A percentile compares a stretch with the other conserved stretches of the same genome.
phyloP scores from a whole-genome alignment of 2,888 invertebrate species.

The Timandra comae region DNA sequence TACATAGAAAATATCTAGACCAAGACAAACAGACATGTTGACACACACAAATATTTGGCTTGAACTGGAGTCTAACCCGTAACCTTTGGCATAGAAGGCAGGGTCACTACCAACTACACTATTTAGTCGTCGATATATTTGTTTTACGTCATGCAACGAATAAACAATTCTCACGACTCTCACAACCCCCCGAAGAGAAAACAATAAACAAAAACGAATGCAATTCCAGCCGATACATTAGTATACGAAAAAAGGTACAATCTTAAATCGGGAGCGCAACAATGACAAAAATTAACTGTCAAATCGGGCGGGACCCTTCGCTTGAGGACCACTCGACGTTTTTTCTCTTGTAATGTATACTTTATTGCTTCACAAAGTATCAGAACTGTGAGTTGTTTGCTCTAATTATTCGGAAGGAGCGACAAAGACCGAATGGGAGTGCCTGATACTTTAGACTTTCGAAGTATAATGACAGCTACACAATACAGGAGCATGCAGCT shows the following conservation, averaged over 20 bases:
- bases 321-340: slow-evolving; percentile 51
- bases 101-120: too few species aligned
- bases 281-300: slow-evolving; percentile 68
- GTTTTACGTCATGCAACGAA: too few species aligned
- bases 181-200: slow-evolving; percentile 44
- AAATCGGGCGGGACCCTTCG: slow-evolving; percentile 57
- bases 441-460: slow-evolving; percentile 51
- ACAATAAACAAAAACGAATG: slow-evolving; percentile 42
- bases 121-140: too few species aligned
- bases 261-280: slow-evolving; percentile 41
- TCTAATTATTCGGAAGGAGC: slow-evolving; percentile 73
- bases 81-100: too few species aligned
- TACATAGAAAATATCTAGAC: too few species aligned
- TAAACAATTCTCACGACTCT: slow-evolving; percentile 65
- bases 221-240: slow-evolving; percentile 40
- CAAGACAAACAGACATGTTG: too few species aligned
- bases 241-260: slow-evolving; percentile 46
- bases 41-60: too few species aligned
- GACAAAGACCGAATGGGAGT: slow-evolving; percentile 65
- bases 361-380: slow-evolving; percentile 50
- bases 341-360: slow-evolving; percentile 68
- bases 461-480: slow-evolving; percentile 57
- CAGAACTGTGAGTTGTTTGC: slow-evolving; percentile 47
- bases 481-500: slow-evolving; percentile 55
- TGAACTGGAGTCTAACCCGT: too few species aligned